These are phyloP conservation scores for Pediacus dermestoides DNA, from an alignment of 2,888 invertebrate species.

Conservation along the genomic window DNA sequence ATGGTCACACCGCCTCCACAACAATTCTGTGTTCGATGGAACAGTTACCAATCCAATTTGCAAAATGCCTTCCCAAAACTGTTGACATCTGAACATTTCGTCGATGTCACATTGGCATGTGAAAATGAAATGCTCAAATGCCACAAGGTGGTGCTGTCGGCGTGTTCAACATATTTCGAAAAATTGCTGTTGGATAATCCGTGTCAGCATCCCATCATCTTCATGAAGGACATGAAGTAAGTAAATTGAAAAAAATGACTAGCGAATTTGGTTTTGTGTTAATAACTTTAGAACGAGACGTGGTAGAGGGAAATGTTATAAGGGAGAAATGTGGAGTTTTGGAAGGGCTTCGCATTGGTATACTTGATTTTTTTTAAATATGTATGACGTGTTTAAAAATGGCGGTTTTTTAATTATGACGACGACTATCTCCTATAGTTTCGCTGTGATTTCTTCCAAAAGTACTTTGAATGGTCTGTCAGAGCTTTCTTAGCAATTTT, in stretches of 20 bases:
- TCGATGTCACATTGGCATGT: slow-evolving; percentile 84
- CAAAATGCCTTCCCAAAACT: slow-evolving; percentile 74
- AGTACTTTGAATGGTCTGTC: no score
- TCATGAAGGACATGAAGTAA: slow-evolving; percentile 78
- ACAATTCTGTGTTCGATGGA: slow-evolving; percentile 77
- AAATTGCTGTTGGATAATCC: slow-evolving; percentile 76
- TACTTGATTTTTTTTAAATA: no score
- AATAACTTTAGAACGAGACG: no score
- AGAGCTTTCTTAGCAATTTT: no score
- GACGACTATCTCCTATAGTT: no score
- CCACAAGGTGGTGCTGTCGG: slow-evolving; percentile 81
- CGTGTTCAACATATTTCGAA: slow-evolving; percentile 82
- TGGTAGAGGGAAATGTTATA: no score
- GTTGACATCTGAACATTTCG: slow-evolving; percentile 75
- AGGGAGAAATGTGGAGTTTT: no score
- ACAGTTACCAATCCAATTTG: slow-evolving; percentile 76
- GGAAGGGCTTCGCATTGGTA: no score
- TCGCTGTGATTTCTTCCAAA: no score
- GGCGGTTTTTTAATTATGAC: no score
- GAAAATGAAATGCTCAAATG: slow-evolving; percentile 83
- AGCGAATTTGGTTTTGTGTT: no score
- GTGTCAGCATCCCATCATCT: slow-evolving; percentile 79
- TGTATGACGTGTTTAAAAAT: no score
- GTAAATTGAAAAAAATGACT: slow-evolving; percentile 18
- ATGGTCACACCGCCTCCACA: slow-evolving; percentile 51